These are phyloP conservation scores for Mesocentrotus franciscanus DNA, from an alignment of 53 echinoderm and acorn worm genomes.

Conservation along the genomic window DNA sequence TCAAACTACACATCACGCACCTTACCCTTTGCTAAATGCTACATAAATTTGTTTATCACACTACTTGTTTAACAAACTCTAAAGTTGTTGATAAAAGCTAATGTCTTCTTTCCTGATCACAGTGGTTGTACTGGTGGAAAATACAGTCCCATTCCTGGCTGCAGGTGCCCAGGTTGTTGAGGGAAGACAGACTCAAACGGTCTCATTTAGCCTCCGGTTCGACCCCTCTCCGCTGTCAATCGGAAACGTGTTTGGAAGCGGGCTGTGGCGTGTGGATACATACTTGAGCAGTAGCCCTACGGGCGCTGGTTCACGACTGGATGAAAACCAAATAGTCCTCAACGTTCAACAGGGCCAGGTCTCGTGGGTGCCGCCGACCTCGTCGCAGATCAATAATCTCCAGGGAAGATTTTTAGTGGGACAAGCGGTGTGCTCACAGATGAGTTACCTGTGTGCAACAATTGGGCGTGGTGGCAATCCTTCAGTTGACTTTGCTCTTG, in stretches of 20 bases:
- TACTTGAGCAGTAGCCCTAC: constrained; percentile 68
- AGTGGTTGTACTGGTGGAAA: constrained; percentile 69
- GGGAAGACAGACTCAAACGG: constrained; percentile 35
- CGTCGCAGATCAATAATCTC: constrained; percentile 62
- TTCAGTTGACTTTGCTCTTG: constrained; percentile 67
- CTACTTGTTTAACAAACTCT: too few relatives aligned
- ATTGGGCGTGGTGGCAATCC: constrained; percentile 76
- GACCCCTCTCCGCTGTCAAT: constrained; percentile 65
- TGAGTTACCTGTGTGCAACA: constrained; percentile 79
- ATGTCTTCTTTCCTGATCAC: not conserved
- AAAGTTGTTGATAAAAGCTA: not conserved
- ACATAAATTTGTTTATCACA: not conserved
- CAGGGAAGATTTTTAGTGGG: constrained; percentile 53
- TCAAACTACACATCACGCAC: too few relatives aligned
- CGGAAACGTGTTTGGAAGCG: constrained; percentile 71
- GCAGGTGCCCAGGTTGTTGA: constrained; percentile 38
- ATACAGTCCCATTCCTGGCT: constrained; percentile 37
- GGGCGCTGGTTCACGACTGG: constrained; percentile 65
- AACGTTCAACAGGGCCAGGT: constrained; percentile 70
- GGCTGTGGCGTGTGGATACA: constrained; percentile 81
- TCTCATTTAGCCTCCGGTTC: constrained; percentile 82
- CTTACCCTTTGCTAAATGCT: too few relatives aligned
- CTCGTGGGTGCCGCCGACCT: constrained; percentile 76
- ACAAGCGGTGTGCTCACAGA: constrained; percentile 69
- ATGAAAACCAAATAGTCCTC: constrained; percentile 47